Conservation (phyloP, 1,140 invertebrate species). For the Ericerus pela region DNA sequence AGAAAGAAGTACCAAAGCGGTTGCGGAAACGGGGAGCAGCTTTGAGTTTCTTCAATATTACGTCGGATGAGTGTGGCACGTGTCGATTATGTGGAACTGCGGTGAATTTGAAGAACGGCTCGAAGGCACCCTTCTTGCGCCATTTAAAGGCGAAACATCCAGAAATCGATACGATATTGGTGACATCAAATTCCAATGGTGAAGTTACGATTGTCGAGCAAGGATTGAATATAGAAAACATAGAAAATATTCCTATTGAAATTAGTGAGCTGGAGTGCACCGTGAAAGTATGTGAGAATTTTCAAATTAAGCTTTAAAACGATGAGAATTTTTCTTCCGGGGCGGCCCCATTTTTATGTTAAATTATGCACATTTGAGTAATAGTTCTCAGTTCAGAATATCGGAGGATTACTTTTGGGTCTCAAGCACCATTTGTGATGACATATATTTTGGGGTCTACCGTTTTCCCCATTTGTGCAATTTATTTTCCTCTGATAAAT, state of each 20-base stretch:
- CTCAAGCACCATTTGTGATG: too few species aligned
- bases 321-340: too few species aligned
- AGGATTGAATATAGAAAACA: not conserved
- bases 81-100: not conserved
- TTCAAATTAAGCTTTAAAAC: too few species aligned
- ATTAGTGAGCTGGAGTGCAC: too few species aligned
- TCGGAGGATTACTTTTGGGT: too few species aligned
- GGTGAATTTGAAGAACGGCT: not conserved
- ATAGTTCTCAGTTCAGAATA: too few species aligned
- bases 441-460: too few species aligned
- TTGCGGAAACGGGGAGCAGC: not conserved
- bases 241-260: slow-evolving; percentile 5
- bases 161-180: not conserved
- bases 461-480: too few species aligned
- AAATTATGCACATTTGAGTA: too few species aligned
- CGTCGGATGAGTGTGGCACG: not conserved
- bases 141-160: not conserved
- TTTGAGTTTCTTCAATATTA: slow-evolving; percentile 1
- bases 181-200: not conserved
- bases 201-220: not conserved
- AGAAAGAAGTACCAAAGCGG: not conserved
- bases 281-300: too few species aligned
- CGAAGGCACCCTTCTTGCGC: not conserved
- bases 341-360: too few species aligned
- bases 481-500: too few species aligned